Conservation (phyloP, 2,888 invertebrate genomes). For the Synanthedon formicaeformis region DNA sequence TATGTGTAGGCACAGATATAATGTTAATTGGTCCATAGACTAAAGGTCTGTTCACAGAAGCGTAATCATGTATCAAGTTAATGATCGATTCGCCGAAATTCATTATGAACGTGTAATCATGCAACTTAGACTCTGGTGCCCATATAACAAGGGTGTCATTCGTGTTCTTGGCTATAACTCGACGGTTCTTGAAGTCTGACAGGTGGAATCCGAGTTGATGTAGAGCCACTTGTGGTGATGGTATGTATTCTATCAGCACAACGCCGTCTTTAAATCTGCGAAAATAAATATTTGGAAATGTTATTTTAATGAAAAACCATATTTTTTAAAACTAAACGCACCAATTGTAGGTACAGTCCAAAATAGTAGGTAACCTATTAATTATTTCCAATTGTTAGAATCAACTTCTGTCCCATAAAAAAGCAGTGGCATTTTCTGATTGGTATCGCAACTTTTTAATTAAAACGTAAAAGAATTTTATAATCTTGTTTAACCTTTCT, state of each 20-base stretch:
- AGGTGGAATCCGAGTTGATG: conserved; percentile 54
- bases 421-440: no score
- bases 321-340: neutral
- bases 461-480: no score
- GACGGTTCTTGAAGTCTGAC: conserved; percentile 31
- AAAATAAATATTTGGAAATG: conserved; percentile 4
- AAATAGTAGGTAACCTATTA: no score
- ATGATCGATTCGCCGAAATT: conserved; percentile 38
- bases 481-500: no score
- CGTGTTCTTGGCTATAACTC: conserved; percentile 18
- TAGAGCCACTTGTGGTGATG: conserved; percentile 49
- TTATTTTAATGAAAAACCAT: no score
- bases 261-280: conserved; percentile 31
- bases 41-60: conserved; percentile 30
- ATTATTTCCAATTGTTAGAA: no score
- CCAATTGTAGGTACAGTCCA: no score
- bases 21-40: conserved; percentile 51
- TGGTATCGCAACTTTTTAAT: no score
- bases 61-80: conserved; percentile 41
- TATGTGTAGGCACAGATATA: conserved; percentile 36
- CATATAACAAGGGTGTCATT: conserved; percentile 46
- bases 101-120: conserved; percentile 36
- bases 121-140: conserved; percentile 32
- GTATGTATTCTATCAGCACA: conserved; percentile 34
- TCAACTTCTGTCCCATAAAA: no score